Percentiles rank a stretch among this genome's conserved stretches.
phyloP scores from a whole-genome alignment of 1,140 invertebrate species.

The Drosophila micromelanica region DNA sequence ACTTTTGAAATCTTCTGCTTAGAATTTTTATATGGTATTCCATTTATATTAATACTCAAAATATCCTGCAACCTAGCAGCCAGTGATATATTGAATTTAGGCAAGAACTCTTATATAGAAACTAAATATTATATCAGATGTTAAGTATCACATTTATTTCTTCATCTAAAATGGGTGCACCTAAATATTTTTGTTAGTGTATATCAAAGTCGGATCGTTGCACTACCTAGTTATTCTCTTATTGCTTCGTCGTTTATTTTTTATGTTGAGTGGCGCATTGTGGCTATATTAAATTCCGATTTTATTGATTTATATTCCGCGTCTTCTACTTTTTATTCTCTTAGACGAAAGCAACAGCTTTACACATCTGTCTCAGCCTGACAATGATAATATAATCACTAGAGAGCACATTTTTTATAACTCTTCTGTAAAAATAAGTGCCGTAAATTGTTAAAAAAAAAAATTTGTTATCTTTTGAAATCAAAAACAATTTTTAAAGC shows the following conservation, averaged over 20 bases:
- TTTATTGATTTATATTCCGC: slow-evolving; percentile 66
- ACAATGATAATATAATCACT: slow-evolving; percentile 53
- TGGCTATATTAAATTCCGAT: slow-evolving; percentile 75
- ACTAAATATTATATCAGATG: no score
- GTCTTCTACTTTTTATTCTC: slow-evolving; percentile 45
- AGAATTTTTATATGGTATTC: no score
- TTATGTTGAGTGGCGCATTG: slow-evolving; percentile 30
- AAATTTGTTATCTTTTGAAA: neutral
- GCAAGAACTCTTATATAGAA: no score
- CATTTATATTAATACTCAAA: no score
- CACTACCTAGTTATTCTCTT: neutral
- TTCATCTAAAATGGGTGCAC: neutral
- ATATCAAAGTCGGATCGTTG: neutral
- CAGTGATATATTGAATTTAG: no score
- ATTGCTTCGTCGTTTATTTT: neutral
- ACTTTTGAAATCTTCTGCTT: no score
- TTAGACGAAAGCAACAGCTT: slow-evolving; percentile 38
- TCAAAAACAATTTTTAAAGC: neutral
- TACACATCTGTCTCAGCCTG: slow-evolving; percentile 24
- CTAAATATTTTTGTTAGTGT: neutral
- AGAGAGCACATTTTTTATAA: slow-evolving; percentile 10
- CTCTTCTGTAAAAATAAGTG: neutral
- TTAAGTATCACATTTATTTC: no score
- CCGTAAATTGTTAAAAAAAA: neutral
- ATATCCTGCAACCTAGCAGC: no score